phyloP scores from a whole-genome alignment of 2,797 vertebrate genomes.

The Podarcis siculus region DNA sequence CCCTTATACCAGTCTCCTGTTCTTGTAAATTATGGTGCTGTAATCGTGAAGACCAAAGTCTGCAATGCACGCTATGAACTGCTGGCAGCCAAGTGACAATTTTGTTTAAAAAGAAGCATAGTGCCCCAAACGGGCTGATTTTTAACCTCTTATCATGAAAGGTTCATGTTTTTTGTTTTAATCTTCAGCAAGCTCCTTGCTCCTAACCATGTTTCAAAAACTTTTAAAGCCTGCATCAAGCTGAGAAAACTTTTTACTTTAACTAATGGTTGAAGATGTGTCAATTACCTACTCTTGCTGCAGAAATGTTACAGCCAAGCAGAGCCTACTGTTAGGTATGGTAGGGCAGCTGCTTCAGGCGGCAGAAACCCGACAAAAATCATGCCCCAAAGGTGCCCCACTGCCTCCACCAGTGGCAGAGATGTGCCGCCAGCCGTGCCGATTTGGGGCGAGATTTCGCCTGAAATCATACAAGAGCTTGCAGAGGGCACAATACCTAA shows the following conservation, averaged over 20 bases:
- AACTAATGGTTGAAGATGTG: not conserved
- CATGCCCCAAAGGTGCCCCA: no score
- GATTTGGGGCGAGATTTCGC: no score
- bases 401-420: no score
- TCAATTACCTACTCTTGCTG: not conserved
- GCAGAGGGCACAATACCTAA: no score
- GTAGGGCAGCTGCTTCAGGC: no score
- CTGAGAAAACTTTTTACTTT: not conserved
- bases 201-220: not conserved
- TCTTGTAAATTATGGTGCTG: conserved; percentile 3
- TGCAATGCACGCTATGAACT: not conserved
- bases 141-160: not conserved
- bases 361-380: no score
- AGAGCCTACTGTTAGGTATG: no score
- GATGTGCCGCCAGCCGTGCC: no score
- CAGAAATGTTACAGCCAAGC: not conserved
- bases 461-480: no score
- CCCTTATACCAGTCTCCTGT: not conserved
- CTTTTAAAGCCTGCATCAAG: not conserved
- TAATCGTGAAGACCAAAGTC: not conserved
- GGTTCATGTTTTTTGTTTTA: conserved; percentile 18
- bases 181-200: not conserved
- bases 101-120: not conserved
- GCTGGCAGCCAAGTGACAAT: rapidly evolving
- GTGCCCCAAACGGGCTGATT: not conserved